Base-by-base conservation (phyloP, 2,113 vertebrate genomes). In the Prochilodus magdalenae region DNA sequence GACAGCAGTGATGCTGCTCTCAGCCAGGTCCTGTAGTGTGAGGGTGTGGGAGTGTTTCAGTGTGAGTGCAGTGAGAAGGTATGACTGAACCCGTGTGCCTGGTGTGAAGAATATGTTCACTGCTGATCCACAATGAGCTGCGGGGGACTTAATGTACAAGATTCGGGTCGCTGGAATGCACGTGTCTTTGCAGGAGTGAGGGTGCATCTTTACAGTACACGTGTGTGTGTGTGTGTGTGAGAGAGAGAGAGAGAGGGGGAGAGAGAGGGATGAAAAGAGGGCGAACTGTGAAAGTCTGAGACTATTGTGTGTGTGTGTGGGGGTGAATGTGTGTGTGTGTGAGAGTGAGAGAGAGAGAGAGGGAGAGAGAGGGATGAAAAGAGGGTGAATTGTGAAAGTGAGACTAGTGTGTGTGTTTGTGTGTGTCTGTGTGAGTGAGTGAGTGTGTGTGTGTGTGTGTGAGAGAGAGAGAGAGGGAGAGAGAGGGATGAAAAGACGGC, bases 201-300 rank as follows among this genome's bases (percentile, higher is more conserved):
- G n/a, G n/a, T n/a, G n/a, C n/a, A n/a, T n/a, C n/a, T n/a, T n/a
- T n/a, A n/a, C n/a, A n/a, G n/a, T n/a, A n/a, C n/a, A n/a, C n/a
- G n/a, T n/a, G n/a, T 29, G 60, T n/a, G n/a, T 29, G 60, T 63
- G 60, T 51, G 49, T 53, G 70, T 51, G 47, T 59, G 30, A 36
- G 29, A 53, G 26, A 71, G 79, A 65, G n/a, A 33, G n/a, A 20
- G 69, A 47, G 12, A 40, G 33, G 10, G 77, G 70, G 77, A 53
- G 29, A 59, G 26, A 73, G 79, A 65, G n/a, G 24, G n/a, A n/a
- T 79, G 65, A 18, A 40, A 24, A 16, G 77, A 79, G 77, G 77
- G 77, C 36, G 77, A 60, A 18, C 33, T 79, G 77, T 57, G 77
- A 71, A 20, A 60, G 14, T 57, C 60, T 79, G 77, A 79, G 66